A percentile compares a stretch with the other conserved stretches of the same genome.
Conservation (phyloP, 2,113 vertebrate genomes). For the Cyprinodon tularosa region DNA sequence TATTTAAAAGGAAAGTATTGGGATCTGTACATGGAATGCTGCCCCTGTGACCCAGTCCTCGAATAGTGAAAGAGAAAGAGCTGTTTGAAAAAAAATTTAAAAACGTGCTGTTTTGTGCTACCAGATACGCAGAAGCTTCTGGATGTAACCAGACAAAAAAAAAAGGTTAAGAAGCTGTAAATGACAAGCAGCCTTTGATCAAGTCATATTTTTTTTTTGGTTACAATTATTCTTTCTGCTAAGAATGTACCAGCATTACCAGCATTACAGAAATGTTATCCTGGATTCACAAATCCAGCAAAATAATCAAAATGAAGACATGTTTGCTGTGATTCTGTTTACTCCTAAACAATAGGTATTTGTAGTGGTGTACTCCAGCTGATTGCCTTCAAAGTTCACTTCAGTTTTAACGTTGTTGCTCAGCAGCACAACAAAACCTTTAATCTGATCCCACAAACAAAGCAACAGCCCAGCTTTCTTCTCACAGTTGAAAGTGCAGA, state of each 20-base stretch:
- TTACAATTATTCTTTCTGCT: background rate
- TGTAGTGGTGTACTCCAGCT: background rate
- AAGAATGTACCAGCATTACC: background rate
- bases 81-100: too few species aligned
- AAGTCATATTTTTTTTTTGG: too few species aligned
- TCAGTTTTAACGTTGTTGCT: background rate
- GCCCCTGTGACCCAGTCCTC: too few species aligned
- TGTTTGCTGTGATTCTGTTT: background rate
- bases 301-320: background rate
- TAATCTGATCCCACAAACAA: background rate
- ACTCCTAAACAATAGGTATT: background rate
- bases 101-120: background rate
- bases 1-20: too few species aligned
- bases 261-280: background rate
- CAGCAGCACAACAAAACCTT: constrained; percentile 8
- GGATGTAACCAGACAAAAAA: background rate
- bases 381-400: background rate
- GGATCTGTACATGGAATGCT: too few species aligned
- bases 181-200: too few species aligned
- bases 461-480: constrained; percentile 13
- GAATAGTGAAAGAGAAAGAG: too few species aligned
- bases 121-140: background rate
- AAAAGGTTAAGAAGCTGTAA: too few species aligned
- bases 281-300: background rate
- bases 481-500: constrained; percentile 20